phyloP scores from a whole-genome alignment of 2,888 invertebrate genomes.

The Chrysotoxum bicinctum region DNA sequence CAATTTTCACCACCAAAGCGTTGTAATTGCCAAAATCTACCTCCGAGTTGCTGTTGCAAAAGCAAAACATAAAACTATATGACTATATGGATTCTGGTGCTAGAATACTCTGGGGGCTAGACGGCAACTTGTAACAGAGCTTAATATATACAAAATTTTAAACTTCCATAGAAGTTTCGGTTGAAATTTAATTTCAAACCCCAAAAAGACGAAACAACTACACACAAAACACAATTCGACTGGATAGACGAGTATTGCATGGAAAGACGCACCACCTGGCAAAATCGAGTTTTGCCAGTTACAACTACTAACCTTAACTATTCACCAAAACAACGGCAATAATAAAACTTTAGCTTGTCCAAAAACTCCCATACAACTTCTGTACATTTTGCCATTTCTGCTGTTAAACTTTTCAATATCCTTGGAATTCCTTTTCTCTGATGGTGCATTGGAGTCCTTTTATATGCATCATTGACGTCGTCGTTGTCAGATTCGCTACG shows the following conservation, averaged over 20 bases:
- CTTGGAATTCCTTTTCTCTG: conserved; percentile 14
- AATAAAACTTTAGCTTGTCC: conserved; percentile 52
- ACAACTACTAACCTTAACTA: conserved; percentile 41
- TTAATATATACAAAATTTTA: conserved; percentile 8
- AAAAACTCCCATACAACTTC: conserved; percentile 37
- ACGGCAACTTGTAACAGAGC: conserved; percentile 25
- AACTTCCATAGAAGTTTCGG: not conserved
- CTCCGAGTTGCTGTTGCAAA: conserved; percentile 2
- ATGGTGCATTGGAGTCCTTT: conserved; percentile 22
- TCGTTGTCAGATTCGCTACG: not conserved
- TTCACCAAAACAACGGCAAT: conserved; percentile 57
- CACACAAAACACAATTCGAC: not conserved
- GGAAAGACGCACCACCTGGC: conserved; percentile 46
- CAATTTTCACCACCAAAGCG: conserved; percentile 13
- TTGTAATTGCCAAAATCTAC: conserved; percentile 54
- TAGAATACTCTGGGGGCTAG: not conserved
- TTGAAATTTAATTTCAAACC: conserved; percentile 2
- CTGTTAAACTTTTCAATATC: conserved; percentile 52
- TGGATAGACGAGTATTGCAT: not conserved
- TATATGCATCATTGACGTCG: conserved; percentile 43
- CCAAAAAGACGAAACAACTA: not conserved
- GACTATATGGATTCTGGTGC: not conserved
- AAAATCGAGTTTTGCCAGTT: conserved; percentile 32
- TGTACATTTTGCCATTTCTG: not conserved
- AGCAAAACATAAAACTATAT: conserved; percentile 2